These are phyloP conservation scores for Amphimallon solstitiale DNA, from an alignment of 2,888 invertebrate genomes.

Conservation along the genomic window DNA sequence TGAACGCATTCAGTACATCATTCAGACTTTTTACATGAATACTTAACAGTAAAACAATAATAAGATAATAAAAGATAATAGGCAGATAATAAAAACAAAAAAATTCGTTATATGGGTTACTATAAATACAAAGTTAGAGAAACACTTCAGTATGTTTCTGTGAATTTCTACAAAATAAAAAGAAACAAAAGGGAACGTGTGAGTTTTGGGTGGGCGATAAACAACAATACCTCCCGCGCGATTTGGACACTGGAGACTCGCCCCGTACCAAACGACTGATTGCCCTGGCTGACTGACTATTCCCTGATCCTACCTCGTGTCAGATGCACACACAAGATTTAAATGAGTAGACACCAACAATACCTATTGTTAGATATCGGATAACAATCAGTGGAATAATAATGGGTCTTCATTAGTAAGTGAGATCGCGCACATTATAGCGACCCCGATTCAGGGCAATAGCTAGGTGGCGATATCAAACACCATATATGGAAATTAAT, in stretches of 20 bases:
- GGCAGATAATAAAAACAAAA: too few relatives aligned
- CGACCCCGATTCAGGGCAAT: slow-evolving; percentile 21
- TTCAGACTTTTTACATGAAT: too few relatives aligned
- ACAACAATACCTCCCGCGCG: slow-evolving; percentile 45
- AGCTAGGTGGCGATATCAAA: slow-evolving; percentile 1
- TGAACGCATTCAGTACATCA: too few relatives aligned
- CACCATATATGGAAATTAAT: slow-evolving; percentile 3
- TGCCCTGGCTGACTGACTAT: slow-evolving; percentile 8
- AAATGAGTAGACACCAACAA: slow-evolving; percentile 44
- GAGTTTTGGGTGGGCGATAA: slow-evolving; percentile 43
- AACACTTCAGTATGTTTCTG: slow-evolving; percentile 12
- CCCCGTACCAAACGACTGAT: slow-evolving; percentile 7
- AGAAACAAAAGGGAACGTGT: slow-evolving; percentile 34
- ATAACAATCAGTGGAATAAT: slow-evolving; percentile 43
- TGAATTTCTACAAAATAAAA: slow-evolving; percentile 29
- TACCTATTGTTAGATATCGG: slow-evolving; percentile 44
- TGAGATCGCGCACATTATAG: slow-evolving; percentile 35
- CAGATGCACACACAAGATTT: slow-evolving; percentile 36
- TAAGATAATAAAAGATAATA: too few relatives aligned
- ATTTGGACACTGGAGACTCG: slow-evolving; percentile 36
- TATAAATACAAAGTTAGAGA: slow-evolving; percentile 2
- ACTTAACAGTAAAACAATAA: too few relatives aligned
- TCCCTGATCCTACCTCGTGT: slow-evolving; percentile 39
- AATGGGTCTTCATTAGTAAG: slow-evolving; percentile 45
- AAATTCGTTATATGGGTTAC: too few relatives aligned